phyloP scores from a whole-genome alignment of 2,888 invertebrate genomes.

The Neocrepidodera transversa region DNA sequence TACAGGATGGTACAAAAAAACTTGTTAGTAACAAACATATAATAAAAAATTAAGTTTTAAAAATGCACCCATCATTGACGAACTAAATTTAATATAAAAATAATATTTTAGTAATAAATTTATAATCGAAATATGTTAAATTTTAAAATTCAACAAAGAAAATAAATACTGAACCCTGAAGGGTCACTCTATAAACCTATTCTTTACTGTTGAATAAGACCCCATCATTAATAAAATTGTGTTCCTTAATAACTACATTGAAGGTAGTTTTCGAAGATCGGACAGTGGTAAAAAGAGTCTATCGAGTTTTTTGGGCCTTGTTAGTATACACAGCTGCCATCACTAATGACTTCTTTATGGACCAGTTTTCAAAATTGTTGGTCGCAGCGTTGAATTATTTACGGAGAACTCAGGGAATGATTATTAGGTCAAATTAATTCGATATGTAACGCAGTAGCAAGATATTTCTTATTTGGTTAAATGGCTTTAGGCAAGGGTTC shows the following conservation, averaged over 20 bases:
- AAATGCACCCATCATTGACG: too few relatives aligned
- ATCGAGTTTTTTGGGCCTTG: conserved; percentile 39
- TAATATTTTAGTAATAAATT: too few relatives aligned
- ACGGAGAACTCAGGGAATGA: not conserved
- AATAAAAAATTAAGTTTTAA: too few relatives aligned
- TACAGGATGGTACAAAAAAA: not conserved
- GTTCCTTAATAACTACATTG: conserved; percentile 47
- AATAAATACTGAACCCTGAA: too few relatives aligned
- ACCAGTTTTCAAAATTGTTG: conserved; percentile 28
- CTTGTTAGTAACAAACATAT: too few relatives aligned
- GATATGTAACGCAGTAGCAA: conserved; percentile 1
- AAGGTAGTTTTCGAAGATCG: conserved; percentile 32
- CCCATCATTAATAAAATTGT: conserved; percentile 47
- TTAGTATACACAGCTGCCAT: conserved; percentile 44
- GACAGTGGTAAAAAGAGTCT: conserved; percentile 23
- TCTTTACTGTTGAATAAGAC: conserved; percentile 10
- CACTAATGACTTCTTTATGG: conserved; percentile 45
- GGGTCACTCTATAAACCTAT: not conserved
- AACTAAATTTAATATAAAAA: too few relatives aligned
- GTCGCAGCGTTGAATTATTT: conserved; percentile 3
- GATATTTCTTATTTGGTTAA: not conserved
- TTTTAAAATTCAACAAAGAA: too few relatives aligned
- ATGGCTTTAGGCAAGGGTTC: too few relatives aligned
- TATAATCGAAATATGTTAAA: too few relatives aligned
- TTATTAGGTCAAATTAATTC: not conserved